Percentiles rank a stretch among this genome's conserved stretches.
Conservation (phyloP, 2,888 invertebrate species). For the Nipponacmea schrenckii region DNA sequence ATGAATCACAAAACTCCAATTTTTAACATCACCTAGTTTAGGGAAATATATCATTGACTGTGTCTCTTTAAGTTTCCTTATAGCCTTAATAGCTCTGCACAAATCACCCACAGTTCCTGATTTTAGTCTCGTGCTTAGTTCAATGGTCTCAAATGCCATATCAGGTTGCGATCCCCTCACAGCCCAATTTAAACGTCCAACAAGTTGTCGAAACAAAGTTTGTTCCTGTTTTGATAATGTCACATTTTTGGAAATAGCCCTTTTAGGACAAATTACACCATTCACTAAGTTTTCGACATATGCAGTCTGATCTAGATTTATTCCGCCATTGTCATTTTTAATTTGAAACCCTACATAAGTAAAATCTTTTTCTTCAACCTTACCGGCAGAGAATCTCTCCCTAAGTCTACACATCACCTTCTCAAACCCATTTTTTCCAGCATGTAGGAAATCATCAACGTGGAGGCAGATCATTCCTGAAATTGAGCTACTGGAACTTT, state of each 20-base stretch:
- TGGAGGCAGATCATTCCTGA: constrained; percentile 14
- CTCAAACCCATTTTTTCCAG: constrained; percentile 12
- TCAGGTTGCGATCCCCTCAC: constrained; percentile 27
- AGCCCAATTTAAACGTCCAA: constrained; percentile 25
- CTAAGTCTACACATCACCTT: neutral
- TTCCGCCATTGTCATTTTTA: neutral
- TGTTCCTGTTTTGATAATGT: neutral
- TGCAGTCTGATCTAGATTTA: neutral
- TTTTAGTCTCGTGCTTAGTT: constrained; percentile 29
- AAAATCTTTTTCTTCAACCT: constrained; percentile 3
- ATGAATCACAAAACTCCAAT: constrained; percentile 27
- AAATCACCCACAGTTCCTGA: constrained; percentile 23
- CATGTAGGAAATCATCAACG: constrained; percentile 23
- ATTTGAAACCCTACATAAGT: constrained; percentile 15
- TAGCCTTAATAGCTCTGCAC: constrained; percentile 4
- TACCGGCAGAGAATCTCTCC: neutral
- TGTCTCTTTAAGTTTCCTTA: constrained; percentile 26
- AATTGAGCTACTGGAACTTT: neutral
- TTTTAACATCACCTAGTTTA: constrained; percentile 4
- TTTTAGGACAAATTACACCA: neutral
- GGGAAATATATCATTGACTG: constrained; percentile 26
- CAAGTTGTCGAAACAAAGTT: constrained; percentile 1
- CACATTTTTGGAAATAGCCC: neutral
- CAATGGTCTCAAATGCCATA: constrained; percentile 31
- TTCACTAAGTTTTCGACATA: neutral